Evolutionary conservation across 2,113 vertebrate species (phyloP).

Genomic region (Arothron firmamentum): DNA sequence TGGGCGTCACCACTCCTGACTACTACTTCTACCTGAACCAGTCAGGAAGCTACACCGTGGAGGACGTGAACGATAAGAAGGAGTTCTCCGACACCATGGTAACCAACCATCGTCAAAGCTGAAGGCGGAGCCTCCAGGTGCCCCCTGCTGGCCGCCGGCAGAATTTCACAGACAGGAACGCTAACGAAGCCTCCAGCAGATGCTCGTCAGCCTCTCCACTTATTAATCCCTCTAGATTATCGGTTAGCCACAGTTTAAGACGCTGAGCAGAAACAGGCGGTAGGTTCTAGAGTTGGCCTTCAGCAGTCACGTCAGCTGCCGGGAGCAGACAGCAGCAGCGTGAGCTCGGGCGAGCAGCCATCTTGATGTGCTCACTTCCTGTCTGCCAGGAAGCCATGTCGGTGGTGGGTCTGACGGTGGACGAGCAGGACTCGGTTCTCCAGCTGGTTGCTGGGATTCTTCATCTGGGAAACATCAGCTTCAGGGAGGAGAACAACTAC

Average conservation of each 20-base stretch:
- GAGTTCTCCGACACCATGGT: constrained; percentile 81
- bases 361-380: background rate
- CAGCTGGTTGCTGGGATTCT: constrained; percentile 81
- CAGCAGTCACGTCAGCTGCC: too few relatives aligned
- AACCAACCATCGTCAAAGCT: constrained; percentile 4
- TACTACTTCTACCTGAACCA: constrained; percentile 84
- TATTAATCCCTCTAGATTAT: too few relatives aligned
- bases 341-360: background rate
- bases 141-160: too few relatives aligned
- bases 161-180: too few relatives aligned
- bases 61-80: constrained; percentile 77
- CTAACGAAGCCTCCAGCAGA: too few relatives aligned
- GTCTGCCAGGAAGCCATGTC: constrained; percentile 75
- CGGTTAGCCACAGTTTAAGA: too few relatives aligned
- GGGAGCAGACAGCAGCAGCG: too few relatives aligned
- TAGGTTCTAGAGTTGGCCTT: too few relatives aligned
- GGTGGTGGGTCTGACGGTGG: constrained; percentile 73
- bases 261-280: too few relatives aligned
- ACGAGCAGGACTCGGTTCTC: constrained; percentile 75
- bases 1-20: constrained; percentile 78
- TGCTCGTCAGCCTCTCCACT: too few relatives aligned
- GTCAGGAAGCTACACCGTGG: constrained; percentile 77
- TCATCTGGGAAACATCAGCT: constrained; percentile 80
- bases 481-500: constrained; percentile 81
- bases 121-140: too few relatives aligned